A percentile compares a stretch with the other conserved stretches of the same genome.
Evolutionary conservation across 1,140 invertebrate species (phyloP).

Genomic region (Papilio aristodemus): DNA sequence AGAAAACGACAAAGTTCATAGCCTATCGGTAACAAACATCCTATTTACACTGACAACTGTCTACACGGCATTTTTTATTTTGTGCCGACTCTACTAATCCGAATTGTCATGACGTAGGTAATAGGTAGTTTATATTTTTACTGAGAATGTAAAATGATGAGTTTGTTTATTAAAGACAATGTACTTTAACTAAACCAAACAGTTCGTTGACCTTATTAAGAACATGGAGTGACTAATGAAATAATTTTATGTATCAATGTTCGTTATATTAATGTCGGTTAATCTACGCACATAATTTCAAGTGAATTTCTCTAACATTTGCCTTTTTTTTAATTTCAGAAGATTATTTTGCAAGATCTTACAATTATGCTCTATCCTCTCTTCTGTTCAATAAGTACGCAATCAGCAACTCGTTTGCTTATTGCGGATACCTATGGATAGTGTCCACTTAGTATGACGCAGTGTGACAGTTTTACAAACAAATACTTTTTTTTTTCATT

Average conservation of each 20-base stretch:
- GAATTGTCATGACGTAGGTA: neutral
- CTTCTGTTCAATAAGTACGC: too few species aligned
- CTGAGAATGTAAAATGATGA: slow-evolving; percentile 10
- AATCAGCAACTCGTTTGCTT: too few species aligned
- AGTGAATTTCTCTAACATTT: too few species aligned
- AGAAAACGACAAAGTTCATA: too few species aligned
- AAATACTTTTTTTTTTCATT: too few species aligned
- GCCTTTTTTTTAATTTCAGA: too few species aligned
- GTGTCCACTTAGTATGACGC: too few species aligned
- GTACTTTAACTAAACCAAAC: neutral
- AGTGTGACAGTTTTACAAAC: too few species aligned
- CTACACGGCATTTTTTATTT: neutral
- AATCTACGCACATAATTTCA: slow-evolving; percentile 8
- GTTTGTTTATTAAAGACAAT: slow-evolving; percentile 14
- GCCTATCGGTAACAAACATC: neutral
- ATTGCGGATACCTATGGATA: too few species aligned
- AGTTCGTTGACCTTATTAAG: neutral
- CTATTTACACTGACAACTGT: neutral
- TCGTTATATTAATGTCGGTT: neutral
- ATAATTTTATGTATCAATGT: neutral
- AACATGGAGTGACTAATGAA: slow-evolving; percentile 8
- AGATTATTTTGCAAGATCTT: too few species aligned
- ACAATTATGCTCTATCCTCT: too few species aligned
- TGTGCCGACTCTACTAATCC: neutral
- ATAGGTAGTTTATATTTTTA: neutral